Evolutionary conservation across 1,140 invertebrate genomes (phyloP).

Genomic region (Brachionus manjavacas): DNA sequence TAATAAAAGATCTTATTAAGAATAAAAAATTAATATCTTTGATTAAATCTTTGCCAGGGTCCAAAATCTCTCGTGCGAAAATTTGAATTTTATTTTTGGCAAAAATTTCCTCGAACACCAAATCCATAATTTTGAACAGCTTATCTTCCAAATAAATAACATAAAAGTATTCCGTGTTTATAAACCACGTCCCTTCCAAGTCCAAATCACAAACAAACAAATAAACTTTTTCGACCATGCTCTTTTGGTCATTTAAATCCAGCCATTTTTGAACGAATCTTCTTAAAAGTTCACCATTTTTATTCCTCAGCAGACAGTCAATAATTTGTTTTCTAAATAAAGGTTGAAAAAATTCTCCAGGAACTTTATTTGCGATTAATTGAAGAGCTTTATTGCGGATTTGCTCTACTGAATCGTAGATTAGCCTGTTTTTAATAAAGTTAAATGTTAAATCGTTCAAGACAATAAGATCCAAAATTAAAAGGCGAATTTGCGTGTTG

Average conservation of each 20-base stretch:
- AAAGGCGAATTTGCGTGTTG: neutral
- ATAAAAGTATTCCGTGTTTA: neutral
- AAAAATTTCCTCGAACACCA: neutral
- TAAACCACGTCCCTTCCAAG: neutral
- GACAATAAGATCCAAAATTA: neutral
- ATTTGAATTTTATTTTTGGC: no score
- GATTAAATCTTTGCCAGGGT: neutral
- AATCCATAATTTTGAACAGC: neutral
- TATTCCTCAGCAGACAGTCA: neutral
- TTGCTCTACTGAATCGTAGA: neutral
- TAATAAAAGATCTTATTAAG: neutral
- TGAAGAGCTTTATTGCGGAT: neutral
- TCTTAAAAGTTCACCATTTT: neutral
- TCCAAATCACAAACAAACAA: neutral
- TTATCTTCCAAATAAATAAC: neutral
- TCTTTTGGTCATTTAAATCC: neutral
- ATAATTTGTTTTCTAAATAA: neutral
- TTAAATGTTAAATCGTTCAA: conserved; percentile 26
- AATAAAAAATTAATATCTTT: neutral
- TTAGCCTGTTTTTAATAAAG: conserved; percentile 3
- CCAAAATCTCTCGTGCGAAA: neutral
- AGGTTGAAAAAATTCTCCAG: neutral
- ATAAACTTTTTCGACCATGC: neutral
- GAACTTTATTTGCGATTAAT: neutral
- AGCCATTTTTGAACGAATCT: neutral